Evolutionary conservation across 2,888 invertebrate genomes (phyloP), one percentile per base, ranked within the genome.

Genomic region (Dryadula phaetusa): DNA sequence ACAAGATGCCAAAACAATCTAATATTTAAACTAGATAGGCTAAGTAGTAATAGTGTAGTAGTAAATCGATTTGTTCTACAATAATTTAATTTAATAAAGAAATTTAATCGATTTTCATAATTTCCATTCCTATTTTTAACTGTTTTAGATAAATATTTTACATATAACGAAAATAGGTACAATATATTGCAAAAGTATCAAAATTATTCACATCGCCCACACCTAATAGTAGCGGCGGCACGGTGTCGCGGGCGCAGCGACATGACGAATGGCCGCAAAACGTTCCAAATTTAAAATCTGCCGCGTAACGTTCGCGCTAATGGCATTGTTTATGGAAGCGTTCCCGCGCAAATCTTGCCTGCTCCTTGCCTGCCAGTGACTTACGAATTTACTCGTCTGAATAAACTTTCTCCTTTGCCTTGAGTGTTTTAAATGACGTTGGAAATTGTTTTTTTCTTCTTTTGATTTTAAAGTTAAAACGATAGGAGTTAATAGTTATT

Each of bases 201-300:
- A 87, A 69, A 76, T 25, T 1, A 3, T 20, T 72, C 10, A 42
- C 8, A 62, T 74, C n/a, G n/a, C 4, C 44, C 75, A 76, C 69
- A 68, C 42, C 69, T 76, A 75, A 77, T 77, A 73, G 70, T 73
- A 76, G 70, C 75, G 82, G 82, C 83, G 78, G 80, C 81, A 78
- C 80, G 83, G 80, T 90, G 91, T 90, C 90, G 88, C 82, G 86
- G 83, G 84, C 81, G 83, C 81, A 81, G 87, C 87, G 90, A 92
- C 91, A 92, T 92, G 92, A 92, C 91, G 90, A 90, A 92, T 92
- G 89, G 90, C 85, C 78, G 83, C 77, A 72, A 76, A 76, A 76
- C 86, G 89, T 87, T 91, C 90, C 88, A 88, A 91, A 91, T 92
- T 92, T 92, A 91, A 92, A 92, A 92, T 92, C 82, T 86, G 92